Evolutionary conservation across 1,140 invertebrate genomes (phyloP).

Genomic region (Zaprionus vittiger): DNA sequence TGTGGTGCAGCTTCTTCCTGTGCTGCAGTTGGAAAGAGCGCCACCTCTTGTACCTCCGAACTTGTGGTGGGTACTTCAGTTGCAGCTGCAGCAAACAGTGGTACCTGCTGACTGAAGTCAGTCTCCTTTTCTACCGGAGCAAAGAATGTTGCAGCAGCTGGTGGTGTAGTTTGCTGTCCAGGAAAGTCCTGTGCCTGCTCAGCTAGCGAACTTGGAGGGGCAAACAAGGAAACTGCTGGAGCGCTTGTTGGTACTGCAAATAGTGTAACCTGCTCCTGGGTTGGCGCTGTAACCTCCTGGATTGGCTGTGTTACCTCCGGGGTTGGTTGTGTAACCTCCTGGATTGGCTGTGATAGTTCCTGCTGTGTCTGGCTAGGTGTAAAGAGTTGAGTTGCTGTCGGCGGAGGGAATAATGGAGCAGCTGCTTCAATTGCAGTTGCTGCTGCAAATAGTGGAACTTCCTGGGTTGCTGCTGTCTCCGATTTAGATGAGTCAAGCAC

Average conservation of each 20-base stretch:
- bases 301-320: neutral
- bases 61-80: neutral
- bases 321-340: neutral
- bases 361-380: neutral
- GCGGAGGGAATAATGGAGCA: neutral
- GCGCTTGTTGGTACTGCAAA: neutral
- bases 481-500: neutral
- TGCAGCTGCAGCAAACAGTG: conserved; percentile 11
- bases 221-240: neutral
- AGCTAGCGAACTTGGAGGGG: neutral
- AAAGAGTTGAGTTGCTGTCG: neutral
- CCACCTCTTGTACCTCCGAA: neutral
- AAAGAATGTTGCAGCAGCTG: conserved; percentile 6
- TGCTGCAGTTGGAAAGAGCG: conserved; percentile 1
- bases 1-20: neutral
- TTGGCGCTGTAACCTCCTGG: neutral
- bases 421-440: neutral
- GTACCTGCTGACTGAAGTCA: neutral
- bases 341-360: neutral
- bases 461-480: neutral
- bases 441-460: neutral
- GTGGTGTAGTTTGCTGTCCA: neutral
- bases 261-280: neutral
- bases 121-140: neutral
- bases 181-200: neutral